Conservation (phyloP, 2,113 vertebrate genomes). For the Gobiocypris rarus region DNA sequence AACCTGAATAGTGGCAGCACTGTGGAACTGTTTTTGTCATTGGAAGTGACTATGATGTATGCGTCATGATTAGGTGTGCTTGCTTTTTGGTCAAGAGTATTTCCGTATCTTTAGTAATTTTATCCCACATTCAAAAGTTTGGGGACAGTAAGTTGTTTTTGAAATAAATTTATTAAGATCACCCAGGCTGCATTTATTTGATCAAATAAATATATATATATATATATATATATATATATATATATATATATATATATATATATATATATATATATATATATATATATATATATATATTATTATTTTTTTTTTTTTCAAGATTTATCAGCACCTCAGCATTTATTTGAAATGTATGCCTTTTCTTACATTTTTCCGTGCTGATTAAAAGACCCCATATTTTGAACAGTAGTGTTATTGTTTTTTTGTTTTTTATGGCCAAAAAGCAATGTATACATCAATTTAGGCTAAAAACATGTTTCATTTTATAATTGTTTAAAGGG, state of each 20-base stretch:
- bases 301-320: too few relatives aligned
- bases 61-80: neutral
- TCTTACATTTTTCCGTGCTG: neutral
- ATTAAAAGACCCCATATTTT: neutral
- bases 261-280: too few relatives aligned
- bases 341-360: neutral
- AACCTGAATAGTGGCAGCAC: conserved; percentile 8
- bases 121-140: neutral
- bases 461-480: neutral
- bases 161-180: neutral
- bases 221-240: too few relatives aligned
- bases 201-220: too few relatives aligned
- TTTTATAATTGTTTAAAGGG: neutral
- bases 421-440: too few relatives aligned
- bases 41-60: conserved; percentile 1
- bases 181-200: neutral
- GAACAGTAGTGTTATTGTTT: neutral
- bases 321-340: neutral
- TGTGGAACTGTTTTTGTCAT: neutral
- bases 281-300: too few relatives aligned
- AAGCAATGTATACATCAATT: neutral
- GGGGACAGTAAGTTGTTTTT: too few relatives aligned
- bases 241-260: too few relatives aligned
- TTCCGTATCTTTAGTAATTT: neutral
- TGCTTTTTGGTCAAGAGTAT: neutral